Base-by-base conservation (phyloP, 2,797 vertebrate genomes). In the Danio jaintianensis region DNA sequence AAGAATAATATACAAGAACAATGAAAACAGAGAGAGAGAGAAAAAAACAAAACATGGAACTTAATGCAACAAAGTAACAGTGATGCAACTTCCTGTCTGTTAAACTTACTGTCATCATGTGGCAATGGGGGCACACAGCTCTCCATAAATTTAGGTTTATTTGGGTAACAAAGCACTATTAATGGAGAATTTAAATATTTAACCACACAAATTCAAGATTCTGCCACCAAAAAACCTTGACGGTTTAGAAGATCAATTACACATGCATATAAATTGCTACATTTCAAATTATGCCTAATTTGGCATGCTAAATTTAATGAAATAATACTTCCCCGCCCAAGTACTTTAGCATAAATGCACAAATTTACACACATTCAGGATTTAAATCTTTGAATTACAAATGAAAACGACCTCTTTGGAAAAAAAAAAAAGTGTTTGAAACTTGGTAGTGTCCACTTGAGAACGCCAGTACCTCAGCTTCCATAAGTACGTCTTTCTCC, bases 191-290 rank as follows among this genome's bases (percentile, higher is more conserved):
- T 55, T 56, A 48, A 68, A 66, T 52, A 50, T 74, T 78, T 61
- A 82, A 73, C 55, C 47, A 50, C 53, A 68, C 61, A 22, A 47
- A 66, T 66, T 71, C 18, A 29, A 45, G n/a, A 69, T 79, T 55
- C 59, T 7, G n/a, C 45, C 48, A 43, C 45, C 20, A 16, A 75
- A 38, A 53, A 64, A 50, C 47, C 16, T 52, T 76, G 61, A 36
- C 7, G 7, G 16, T 72, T 80, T 76, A 71, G 7, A 20, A 75
- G 7, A 47, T 56, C 45, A 63, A 79, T 72, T 66, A 75, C 10
- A 79, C 72, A n/a, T 85, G 87, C 85, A 82, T 85, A 78, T 75
- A 74, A 84, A 85, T 85, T 53, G 61, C 85, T 79, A 85, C 58
- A 69, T 85, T 67, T 87, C 63, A 87, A 85, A 84, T 45, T 55